Evolutionary conservation across 2,797 vertebrate species (phyloP).

Genomic region (Anableps anableps): DNA sequence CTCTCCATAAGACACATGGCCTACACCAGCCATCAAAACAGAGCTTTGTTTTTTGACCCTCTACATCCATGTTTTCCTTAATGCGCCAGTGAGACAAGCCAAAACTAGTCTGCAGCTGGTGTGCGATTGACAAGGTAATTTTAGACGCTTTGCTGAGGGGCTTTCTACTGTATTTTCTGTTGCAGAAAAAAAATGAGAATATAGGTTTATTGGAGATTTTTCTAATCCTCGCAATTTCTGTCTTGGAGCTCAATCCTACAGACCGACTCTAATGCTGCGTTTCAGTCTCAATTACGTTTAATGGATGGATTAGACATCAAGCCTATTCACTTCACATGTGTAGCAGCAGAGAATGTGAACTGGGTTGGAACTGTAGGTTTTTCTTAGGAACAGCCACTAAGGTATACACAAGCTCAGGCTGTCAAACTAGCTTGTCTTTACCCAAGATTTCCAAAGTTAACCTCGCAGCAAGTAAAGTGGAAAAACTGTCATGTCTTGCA

Average conservation of each 20-base stretch:
- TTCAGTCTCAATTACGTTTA: constrained; percentile 73
- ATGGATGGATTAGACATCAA: constrained; percentile 71
- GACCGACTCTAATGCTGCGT: constrained; percentile 64
- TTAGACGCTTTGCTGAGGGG: constrained; percentile 59
- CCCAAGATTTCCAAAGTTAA: constrained; percentile 62
- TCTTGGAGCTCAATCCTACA: constrained; percentile 65
- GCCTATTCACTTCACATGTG: constrained; percentile 61
- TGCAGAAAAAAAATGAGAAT: constrained; percentile 39
- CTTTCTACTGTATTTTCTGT: constrained; percentile 52
- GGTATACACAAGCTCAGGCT: constrained; percentile 39
- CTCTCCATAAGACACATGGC: constrained; percentile 69
- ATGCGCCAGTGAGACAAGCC: constrained; percentile 47
- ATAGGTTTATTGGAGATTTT: constrained; percentile 57
- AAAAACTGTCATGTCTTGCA: constrained; percentile 61
- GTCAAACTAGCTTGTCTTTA: constrained; percentile 65
- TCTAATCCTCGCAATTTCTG: constrained; percentile 72
- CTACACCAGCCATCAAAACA: constrained; percentile 67
- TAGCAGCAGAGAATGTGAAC: constrained; percentile 57
- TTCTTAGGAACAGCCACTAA: constrained; percentile 42
- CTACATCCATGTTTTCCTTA: constrained; percentile 51
- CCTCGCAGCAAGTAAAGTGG: constrained; percentile 58
- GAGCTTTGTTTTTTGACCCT: constrained; percentile 68
- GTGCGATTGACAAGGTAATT: constrained; percentile 73
- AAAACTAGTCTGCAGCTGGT: constrained; percentile 54
- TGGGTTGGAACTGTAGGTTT: constrained; percentile 57